Evolutionary conservation across 2,113 vertebrate species (phyloP).

Genomic region (Ondatra zibethicus): DNA sequence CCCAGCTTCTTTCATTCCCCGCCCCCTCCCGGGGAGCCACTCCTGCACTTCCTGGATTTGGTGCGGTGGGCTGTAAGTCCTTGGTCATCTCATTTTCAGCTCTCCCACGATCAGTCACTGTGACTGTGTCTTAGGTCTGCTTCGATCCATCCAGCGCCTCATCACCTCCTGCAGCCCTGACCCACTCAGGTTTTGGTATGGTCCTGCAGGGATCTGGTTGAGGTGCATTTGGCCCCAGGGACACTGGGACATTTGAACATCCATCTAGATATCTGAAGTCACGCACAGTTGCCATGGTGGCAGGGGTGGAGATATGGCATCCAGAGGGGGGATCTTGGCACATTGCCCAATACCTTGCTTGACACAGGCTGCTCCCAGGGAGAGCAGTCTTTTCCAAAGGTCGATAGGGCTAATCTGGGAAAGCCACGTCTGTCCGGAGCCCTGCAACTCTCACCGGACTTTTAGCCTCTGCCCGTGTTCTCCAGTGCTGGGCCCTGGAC

Average conservation of each 20-base stretch:
- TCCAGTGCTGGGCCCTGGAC: neutral
- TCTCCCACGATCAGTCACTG: neutral
- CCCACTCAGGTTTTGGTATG: neutral
- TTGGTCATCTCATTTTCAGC: too few relatives aligned
- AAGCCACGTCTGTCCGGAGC: neutral
- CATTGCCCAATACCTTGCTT: neutral
- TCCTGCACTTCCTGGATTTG: neutral
- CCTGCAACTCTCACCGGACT: fast-evolving
- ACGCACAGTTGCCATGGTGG: neutral
- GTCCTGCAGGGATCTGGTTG: neutral
- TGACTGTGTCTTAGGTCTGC: neutral
- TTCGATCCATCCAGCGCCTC: too few relatives aligned
- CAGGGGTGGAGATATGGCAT: neutral
- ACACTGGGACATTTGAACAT: neutral
- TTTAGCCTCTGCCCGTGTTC: neutral
- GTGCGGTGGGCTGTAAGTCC: neutral
- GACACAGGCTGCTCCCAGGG: neutral
- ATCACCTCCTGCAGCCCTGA: too few relatives aligned
- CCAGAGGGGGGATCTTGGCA: neutral
- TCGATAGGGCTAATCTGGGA: neutral
- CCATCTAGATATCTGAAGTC: neutral
- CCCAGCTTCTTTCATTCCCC: too few relatives aligned
- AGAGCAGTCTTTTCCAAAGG: neutral
- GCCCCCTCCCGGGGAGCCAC: fast-evolving
- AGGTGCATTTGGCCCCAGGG: neutral